Conservation (phyloP, 1,140 invertebrate species). For the Orchestia grillus region DNA sequence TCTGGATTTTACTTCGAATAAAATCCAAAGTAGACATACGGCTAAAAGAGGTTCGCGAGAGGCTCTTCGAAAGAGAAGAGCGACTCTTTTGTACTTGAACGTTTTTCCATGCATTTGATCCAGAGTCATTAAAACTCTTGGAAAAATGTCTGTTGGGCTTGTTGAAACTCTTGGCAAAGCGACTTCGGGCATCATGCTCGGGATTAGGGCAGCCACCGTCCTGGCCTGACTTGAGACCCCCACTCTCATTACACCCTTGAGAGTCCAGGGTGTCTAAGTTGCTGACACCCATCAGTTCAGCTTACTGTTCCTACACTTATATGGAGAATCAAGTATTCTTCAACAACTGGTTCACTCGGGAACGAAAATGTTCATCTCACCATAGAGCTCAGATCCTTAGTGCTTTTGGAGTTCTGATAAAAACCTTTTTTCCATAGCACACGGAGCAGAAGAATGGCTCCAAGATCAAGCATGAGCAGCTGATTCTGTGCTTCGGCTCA, state of each 20-base stretch:
- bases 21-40: slow-evolving; percentile 27
- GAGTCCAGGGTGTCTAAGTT: neutral
- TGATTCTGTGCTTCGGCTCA: neutral
- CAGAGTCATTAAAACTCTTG: neutral
- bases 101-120: neutral
- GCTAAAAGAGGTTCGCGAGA: neutral
- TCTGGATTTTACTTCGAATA: slow-evolving; percentile 5
- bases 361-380: neutral
- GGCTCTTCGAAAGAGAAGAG: neutral
- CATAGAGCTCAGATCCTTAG: neutral
- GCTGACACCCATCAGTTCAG: neutral
- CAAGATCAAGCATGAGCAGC: neutral
- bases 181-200: neutral
- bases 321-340: neutral
- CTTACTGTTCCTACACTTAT: neutral
- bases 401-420: neutral
- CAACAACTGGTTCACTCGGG: neutral
- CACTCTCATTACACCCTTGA: neutral
- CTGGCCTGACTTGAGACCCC: neutral
- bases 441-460: neutral
- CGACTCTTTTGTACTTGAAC: neutral
- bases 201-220: neutral
- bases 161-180: neutral
- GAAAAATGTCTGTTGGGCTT: slow-evolving; percentile 30
- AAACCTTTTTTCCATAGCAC: neutral